phyloP scores from a whole-genome alignment of 2,113 vertebrate genomes.

The Pseudopipra pipra region DNA sequence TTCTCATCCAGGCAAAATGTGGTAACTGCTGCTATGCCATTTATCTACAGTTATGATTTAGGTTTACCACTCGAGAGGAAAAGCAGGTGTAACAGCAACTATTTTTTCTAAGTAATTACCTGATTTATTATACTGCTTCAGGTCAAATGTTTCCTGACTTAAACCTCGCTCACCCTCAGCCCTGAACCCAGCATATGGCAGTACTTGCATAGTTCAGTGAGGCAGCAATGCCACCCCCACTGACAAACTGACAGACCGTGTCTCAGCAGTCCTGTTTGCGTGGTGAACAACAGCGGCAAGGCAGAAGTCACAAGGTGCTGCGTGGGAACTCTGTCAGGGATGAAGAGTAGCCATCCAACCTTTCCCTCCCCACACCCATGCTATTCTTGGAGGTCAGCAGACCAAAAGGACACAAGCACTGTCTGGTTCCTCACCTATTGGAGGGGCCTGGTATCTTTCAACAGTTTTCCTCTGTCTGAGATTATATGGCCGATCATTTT shows the following conservation, averaged over 20 bases:
- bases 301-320: neutral
- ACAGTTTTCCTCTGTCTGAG: slow-evolving; percentile 97
- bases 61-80: neutral
- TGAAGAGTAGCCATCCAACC: neutral
- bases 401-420: neutral
- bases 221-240: neutral
- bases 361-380: neutral
- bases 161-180: fast-evolving
- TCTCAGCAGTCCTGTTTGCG: fast-evolving
- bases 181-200: neutral
- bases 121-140: neutral
- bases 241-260: neutral
- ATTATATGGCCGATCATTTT: slow-evolving; percentile 94
- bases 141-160: neutral
- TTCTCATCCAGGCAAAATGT: neutral
- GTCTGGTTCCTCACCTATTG: slow-evolving; percentile 83
- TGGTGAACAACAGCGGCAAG: neutral
- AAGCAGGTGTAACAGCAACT: neutral
- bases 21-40: neutral
- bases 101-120: neutral
- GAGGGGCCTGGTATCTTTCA: slow-evolving; percentile 95
- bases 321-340: neutral
- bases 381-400: neutral
- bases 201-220: neutral
- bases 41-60: neutral